Evolutionary conservation across 2,797 vertebrate genomes (phyloP), one percentile per base, ranked within the genome.

Genomic region (Pelochelys cantorii): DNA sequence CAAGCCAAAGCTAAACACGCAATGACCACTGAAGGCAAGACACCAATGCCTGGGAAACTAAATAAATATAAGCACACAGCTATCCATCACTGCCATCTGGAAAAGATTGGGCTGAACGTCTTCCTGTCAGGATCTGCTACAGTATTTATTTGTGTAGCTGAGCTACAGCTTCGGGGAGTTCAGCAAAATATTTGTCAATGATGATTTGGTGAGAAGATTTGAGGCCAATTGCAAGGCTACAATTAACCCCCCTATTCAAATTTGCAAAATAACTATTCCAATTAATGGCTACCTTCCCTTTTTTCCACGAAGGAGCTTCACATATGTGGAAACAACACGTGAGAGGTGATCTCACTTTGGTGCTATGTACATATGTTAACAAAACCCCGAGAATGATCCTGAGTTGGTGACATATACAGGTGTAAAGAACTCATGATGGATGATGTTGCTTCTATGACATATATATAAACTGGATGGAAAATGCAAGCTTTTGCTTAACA

Each of bases 11-110:
- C 93, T 92, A 95, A 98, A 96, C 94, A 97, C 97, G 90, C 87
- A 97, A 97, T 97, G 97, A 96, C 97, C 96, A 97, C 95, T 93
- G 97, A 98, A 98, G 97, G 95, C 95, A 97, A 96, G 97, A 98
- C 97, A 97, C 81, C 95, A 91, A 98, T 98, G 98, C 98, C 98
- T 97, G 97, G 98, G 98, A 98, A 99, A 99, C 98, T 90, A 96
- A 98, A 98, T 98, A 98, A 98, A 98, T 97, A 98, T 98, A 98
- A 99, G 99, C 98, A 98, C 98, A 98, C 98, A 97, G 97, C 98
- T 98, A 99, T 99, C 98, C 98, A 98, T 99, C 96, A 98, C 97
- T 99, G 98, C 98, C 99, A 99, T 99, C 99, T 99, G 99, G 99
- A 99, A 99, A 97, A 98, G 98, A 99, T 98, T 98, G 98, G 97